Conservation (phyloP, 2,888 invertebrate species). For the Dinocampus coccinellae region DNA sequence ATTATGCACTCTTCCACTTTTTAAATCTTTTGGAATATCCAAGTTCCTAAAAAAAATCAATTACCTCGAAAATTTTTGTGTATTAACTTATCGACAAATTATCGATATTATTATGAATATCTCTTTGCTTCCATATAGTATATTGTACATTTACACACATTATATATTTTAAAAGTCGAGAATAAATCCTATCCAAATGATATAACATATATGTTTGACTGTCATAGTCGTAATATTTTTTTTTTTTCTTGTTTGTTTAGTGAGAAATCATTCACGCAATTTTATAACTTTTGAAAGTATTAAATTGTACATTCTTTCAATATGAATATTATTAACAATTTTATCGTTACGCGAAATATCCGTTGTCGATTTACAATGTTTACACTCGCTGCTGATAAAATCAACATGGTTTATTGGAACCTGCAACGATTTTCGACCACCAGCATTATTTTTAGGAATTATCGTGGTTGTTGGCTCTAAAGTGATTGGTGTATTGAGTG, state of each 20-base stretch:
- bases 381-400: neutral
- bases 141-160: constrained; percentile 18
- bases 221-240: neutral
- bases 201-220: neutral
- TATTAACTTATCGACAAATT: neutral
- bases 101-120: constrained; percentile 1
- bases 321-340: neutral
- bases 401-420: neutral
- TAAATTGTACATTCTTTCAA: constrained; percentile 25
- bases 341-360: constrained; percentile 1
- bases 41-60: neutral
- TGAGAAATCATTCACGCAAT: constrained; percentile 28
- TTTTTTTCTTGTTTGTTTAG: neutral
- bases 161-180: constrained; percentile 1
- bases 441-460: neutral
- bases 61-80: neutral
- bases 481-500: too few species aligned
- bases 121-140: constrained; percentile 1
- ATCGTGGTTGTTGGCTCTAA: neutral
- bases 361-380: neutral
- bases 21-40: neutral
- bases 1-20: neutral
- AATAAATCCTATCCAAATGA: constrained; percentile 4
- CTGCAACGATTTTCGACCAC: neutral
- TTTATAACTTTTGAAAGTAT: constrained; percentile 8